Percentiles rank a stretch among this genome's conserved stretches.
Conservation (phyloP, 37 sponge, comb jelly and placozoan species). For the Spongilla lacustris region DNA sequence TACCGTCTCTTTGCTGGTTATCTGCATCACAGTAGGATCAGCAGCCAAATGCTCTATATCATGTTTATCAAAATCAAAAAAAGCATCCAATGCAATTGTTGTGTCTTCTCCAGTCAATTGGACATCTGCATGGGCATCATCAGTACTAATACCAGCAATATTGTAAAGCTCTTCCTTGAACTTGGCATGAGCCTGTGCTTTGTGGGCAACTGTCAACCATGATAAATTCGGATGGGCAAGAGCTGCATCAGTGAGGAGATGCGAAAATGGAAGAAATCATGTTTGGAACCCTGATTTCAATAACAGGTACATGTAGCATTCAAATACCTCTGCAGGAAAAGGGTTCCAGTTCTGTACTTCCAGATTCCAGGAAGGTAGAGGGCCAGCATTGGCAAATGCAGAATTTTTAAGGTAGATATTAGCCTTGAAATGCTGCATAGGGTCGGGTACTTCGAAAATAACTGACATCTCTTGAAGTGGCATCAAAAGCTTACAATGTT, state of each 20-base stretch:
- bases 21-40: no score
- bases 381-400: constrained; percentile 1
- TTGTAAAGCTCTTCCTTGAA: no score
- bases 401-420: not conserved
- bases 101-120: no score
- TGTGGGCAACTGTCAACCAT: no score
- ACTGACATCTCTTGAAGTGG: not conserved
- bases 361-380: not conserved
- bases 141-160: no score
- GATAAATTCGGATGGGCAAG: no score
- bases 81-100: no score
- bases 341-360: not conserved
- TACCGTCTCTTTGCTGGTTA: no score
- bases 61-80: no score
- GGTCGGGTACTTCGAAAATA: not conserved
- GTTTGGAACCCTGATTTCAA: constrained; percentile 1
- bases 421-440: not conserved
- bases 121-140: no score
- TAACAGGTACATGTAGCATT: not conserved
- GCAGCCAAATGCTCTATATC: no score
- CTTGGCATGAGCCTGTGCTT: no score
- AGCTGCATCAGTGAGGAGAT: not conserved
- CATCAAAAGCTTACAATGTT: not conserved
- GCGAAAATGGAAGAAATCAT: not conserved
- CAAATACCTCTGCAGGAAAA: not conserved